A percentile compares a stretch with the other conserved stretches of the same genome.
Evolutionary conservation across 1,140 invertebrate species (phyloP).

Genomic region (Chironomus tepperi): DNA sequence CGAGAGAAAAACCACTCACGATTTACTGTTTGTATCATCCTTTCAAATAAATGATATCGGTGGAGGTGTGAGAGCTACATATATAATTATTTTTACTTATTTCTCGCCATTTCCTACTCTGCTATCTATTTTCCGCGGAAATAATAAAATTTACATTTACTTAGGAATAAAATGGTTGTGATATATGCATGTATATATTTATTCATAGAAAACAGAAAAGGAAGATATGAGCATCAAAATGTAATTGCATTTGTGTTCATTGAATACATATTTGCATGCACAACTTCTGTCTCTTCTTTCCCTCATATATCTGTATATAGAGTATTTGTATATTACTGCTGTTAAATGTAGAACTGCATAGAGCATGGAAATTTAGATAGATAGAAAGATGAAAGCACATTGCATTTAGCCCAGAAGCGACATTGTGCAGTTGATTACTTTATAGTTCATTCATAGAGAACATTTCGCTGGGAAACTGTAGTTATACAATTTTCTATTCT

Average conservation of each 20-base stretch:
- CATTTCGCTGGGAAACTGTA: neutral
- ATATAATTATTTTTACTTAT: no score
- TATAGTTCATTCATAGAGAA: neutral
- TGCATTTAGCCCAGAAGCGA: neutral
- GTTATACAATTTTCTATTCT: neutral
- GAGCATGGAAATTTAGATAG: neutral
- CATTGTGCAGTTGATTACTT: conserved; percentile 18
- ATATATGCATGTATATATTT: neutral
- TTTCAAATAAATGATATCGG: no score
- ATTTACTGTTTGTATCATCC: no score
- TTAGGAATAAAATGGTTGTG: neutral
- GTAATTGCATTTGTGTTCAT: conserved; percentile 23
- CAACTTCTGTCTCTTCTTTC: neutral
- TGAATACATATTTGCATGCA: neutral
- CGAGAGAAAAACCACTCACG: no score
- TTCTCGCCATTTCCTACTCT: neutral
- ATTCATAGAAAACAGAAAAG: neutral
- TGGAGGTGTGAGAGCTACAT: no score
- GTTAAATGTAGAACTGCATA: no score
- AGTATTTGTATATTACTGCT: no score
- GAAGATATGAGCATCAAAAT: neutral
- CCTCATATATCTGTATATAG: no score
- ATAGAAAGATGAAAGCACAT: neutral
- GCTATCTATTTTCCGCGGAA: neutral
- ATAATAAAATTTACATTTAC: conserved; percentile 5